Evolutionary conservation across 2,113 vertebrate species (phyloP), one percentile per base, ranked within the genome.

Genomic region (Forbesichthys papilliferus): DNA sequence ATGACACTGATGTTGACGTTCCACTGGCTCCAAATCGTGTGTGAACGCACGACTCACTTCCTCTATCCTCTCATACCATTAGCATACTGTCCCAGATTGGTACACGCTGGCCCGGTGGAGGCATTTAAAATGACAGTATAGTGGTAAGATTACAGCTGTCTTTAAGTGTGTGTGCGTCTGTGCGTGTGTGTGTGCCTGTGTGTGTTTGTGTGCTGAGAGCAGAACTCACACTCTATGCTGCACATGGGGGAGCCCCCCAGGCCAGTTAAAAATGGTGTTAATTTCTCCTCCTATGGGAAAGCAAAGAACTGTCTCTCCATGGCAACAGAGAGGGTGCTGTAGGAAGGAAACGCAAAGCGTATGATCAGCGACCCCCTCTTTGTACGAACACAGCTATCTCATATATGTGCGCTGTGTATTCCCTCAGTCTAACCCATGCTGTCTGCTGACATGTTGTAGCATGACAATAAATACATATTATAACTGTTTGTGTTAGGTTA

Each of bases 191-290:
- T 34, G 58, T 63, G 64, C 51, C 46, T 52, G 78, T 52, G 69
- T 46, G 80, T 63, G 79, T 65, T 71, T 63, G 79, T 65, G 74
- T 71, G 71, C 77, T 27, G 72, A 76, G 67, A 87, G 84, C 82
- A 86, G 74, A 86, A 86, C 80, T 86, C 86, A 82, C 75, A 87
- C 88, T 85, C 82, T 88, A 88, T 89, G 86, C 87, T 87, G 89
- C 89, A 91, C 85, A 86, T 88, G 90, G 90, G 90, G 91, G 88
- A 90, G 91, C 88, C 88, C 92, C 91, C 89, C 85, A 73, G 91
- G 92, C 91, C 91, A 91, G 91, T 93, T 92, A 92, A 93, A 93
- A 93, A 93, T 92, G 90, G 92, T 93, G 91, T 93, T 93, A 93
- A 93, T 93, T 92, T 93, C 90, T 91, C 85, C 85, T 93, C 92